Conservation (phyloP, 2,888 invertebrate genomes). For the Ectropis crepuscularia region DNA sequence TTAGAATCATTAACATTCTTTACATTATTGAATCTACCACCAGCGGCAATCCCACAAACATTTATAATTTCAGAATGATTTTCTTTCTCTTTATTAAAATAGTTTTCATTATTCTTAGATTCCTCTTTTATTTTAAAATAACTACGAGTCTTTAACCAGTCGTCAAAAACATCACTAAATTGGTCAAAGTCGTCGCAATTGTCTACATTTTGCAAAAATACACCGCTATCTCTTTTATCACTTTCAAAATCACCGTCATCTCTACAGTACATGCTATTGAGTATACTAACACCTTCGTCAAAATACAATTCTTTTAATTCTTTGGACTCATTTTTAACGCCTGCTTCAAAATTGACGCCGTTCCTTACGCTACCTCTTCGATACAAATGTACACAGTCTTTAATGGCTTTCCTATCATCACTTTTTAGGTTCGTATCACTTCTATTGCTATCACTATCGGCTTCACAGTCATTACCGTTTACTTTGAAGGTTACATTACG, state of each 20-base stretch:
- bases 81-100: slow-evolving; percentile 13
- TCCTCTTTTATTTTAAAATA: slow-evolving; percentile 20
- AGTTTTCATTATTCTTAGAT: slow-evolving; percentile 10
- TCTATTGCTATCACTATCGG: slow-evolving; percentile 6
- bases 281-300: slow-evolving; percentile 26
- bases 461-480: slow-evolving; percentile 4
- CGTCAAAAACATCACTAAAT: slow-evolving; percentile 15
- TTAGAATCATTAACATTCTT: slow-evolving; percentile 27
- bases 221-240: slow-evolving; percentile 25
- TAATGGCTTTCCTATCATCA: not conserved
- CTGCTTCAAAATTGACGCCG: slow-evolving; percentile 48
- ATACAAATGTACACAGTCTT: slow-evolving; percentile 8
- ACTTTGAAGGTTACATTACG: slow-evolving; percentile 14
- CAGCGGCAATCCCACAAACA: not conserved
- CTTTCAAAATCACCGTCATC: slow-evolving; percentile 26
- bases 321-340: slow-evolving; percentile 18
- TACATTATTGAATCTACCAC: slow-evolving; percentile 12
- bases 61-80: slow-evolving; percentile 7
- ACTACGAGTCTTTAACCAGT: slow-evolving; percentile 12
- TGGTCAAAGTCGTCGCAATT: slow-evolving; percentile 19
- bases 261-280: slow-evolving; percentile 31
- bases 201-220: slow-evolving; percentile 34
- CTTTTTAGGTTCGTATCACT: slow-evolving; percentile 10
- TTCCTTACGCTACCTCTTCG: slow-evolving; percentile 30
- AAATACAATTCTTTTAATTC: slow-evolving; percentile 17